Evolutionary conservation across 2,888 invertebrate species (phyloP).

Genomic region (Phengaris arion): DNA sequence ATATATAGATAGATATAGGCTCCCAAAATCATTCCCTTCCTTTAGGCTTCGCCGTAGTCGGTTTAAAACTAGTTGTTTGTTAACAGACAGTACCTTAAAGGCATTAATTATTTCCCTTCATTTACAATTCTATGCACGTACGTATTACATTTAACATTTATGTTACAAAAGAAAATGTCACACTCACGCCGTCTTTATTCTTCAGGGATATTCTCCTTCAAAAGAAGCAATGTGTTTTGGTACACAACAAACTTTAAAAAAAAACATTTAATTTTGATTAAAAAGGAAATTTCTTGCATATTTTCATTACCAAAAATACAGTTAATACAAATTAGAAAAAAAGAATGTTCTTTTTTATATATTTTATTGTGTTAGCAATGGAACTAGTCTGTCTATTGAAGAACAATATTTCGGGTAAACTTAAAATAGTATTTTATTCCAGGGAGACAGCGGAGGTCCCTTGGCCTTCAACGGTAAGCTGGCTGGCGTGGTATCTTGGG

Average conservation of each 20-base stretch:
- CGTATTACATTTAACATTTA: slow-evolving; percentile 3
- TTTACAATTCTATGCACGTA: slow-evolving; percentile 21
- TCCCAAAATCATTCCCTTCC: no score
- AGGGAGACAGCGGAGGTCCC: slow-evolving; percentile 77
- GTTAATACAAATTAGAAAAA: no score
- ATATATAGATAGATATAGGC: no score
- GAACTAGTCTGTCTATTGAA: neutral
- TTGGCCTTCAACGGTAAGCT: slow-evolving; percentile 64
- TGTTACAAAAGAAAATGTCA: slow-evolving; percentile 9
- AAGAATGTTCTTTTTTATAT: no score
- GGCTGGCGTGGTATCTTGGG: slow-evolving; percentile 72
- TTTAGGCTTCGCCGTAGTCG: no score
- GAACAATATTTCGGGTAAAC: neutral
- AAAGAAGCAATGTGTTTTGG: neutral
- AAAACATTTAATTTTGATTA: neutral
- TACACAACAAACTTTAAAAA: neutral
- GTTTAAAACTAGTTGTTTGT: no score
- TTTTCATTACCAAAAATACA: no score
- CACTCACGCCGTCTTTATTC: neutral
- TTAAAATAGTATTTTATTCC: slow-evolving; percentile 33
- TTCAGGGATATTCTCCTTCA: neutral
- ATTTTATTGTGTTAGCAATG: no score
- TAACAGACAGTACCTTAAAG: neutral
- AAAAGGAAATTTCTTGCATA: no score
- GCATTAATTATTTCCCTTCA: neutral